These are phyloP conservation scores for Micromys minutus DNA, from an alignment of 2,113 vertebrate species.

Conservation along the genomic window DNA sequence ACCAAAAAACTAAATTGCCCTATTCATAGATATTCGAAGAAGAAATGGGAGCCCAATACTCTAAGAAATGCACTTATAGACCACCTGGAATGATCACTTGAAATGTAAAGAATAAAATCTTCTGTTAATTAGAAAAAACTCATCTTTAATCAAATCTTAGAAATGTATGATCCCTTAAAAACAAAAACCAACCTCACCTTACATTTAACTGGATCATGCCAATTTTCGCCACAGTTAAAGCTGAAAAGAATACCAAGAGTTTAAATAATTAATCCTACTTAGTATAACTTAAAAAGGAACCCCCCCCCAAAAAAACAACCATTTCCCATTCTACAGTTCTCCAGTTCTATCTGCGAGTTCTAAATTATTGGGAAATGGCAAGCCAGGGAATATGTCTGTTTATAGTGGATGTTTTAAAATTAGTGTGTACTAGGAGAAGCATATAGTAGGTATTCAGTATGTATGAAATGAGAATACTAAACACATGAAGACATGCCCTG, in stretches of 20 bases:
- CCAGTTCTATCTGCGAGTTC: neutral
- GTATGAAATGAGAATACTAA: neutral
- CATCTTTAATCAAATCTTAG: slow-evolving; percentile 34
- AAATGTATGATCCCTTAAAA: slow-evolving; percentile 29
- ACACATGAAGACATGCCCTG: slow-evolving; percentile 6
- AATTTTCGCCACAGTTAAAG: slow-evolving; percentile 99
- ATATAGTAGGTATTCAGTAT: neutral
- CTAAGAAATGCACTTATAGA: neutral
- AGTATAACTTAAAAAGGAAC: neutral
- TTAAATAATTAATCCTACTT: slow-evolving; percentile 45
- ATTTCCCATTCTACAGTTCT: neutral
- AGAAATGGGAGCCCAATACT: neutral
- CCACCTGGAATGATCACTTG: neutral
- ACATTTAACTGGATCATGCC: slow-evolving; percentile 99
- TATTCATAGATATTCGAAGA: neutral
- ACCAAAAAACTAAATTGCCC: neutral
- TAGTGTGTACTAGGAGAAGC: neutral
- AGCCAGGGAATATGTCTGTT: neutral
- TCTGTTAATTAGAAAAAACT: slow-evolving; percentile 31
- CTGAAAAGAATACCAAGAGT: slow-evolving; percentile 84
- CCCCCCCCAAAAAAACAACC: neutral
- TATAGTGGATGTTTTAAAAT: neutral
- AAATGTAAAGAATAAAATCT: slow-evolving; percentile 45
- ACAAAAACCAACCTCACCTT: slow-evolving; percentile 89
- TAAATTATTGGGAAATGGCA: neutral